A percentile compares a stretch with the other conserved stretches of the same genome.
phyloP scores from a whole-genome alignment of 2,797 vertebrate species.

The Megaceryle alcyon region DNA sequence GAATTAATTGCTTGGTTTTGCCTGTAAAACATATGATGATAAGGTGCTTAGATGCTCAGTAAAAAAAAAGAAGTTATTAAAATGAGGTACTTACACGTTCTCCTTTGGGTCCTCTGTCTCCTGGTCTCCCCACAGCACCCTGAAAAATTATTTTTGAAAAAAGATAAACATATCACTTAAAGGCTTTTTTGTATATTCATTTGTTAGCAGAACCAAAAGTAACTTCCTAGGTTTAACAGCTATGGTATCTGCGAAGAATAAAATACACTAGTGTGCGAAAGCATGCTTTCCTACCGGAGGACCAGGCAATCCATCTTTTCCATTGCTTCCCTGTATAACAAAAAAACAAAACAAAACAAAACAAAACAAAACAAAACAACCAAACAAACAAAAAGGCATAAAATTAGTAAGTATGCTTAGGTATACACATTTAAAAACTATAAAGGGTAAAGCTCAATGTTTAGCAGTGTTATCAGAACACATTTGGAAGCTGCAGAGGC shows the following conservation, averaged over 20 bases:
- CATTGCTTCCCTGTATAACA: slow-evolving; percentile 86
- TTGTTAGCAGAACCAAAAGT: not conserved
- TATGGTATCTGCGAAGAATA: not conserved
- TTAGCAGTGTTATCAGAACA: not conserved
- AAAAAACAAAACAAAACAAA: no score
- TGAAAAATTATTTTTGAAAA: slow-evolving; percentile 67
- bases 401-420: not conserved
- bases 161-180: not conserved
- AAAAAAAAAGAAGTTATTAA: not conserved
- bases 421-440: not conserved
- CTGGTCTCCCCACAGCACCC: slow-evolving; percentile 88
- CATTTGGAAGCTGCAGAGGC: not conserved
- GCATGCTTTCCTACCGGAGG: slow-evolving; percentile 84
- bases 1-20: not conserved
- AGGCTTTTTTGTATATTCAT: not conserved
- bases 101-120: slow-evolving; percentile 97
- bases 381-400: not conserved
- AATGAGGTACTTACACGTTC: slow-evolving; percentile 87
- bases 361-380: no score
- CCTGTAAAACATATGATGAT: not conserved
- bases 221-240: not conserved
- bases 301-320: slow-evolving; percentile 95
- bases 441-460: not conserved
- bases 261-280: not conserved
- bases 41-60: not conserved